Conservation (phyloP, 92 coral and sea anemone genomes). For the Phenganax marumi region DNA sequence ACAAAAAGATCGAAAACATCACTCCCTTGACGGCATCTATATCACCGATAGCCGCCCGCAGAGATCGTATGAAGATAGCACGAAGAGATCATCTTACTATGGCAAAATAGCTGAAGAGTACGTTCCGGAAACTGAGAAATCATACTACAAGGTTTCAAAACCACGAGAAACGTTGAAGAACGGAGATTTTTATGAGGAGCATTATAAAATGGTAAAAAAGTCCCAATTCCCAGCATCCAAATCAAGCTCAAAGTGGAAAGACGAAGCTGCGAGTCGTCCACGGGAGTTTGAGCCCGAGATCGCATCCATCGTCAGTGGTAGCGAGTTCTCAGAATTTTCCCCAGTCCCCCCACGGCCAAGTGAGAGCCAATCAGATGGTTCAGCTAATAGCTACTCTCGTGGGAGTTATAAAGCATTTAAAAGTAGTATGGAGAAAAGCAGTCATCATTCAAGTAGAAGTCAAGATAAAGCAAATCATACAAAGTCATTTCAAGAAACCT, state of each 20-base stretch:
- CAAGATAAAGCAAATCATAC: conserved; percentile 10
- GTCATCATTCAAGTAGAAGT: neutral
- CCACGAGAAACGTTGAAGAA: neutral
- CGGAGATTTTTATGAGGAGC: conserved; percentile 11
- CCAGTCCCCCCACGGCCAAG: conserved; percentile 28
- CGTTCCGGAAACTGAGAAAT: neutral
- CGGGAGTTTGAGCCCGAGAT: conserved; percentile 27
- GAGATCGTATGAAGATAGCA: neutral
- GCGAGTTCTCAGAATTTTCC: conserved; percentile 32
- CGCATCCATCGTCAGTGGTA: conserved; percentile 20
- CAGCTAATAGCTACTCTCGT: neutral
- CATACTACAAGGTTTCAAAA: neutral
- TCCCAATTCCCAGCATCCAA: conserved; percentile 16
- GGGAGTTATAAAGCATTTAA: conserved; percentile 23
- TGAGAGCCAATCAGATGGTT: conserved; percentile 31
- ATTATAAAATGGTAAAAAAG: conserved; percentile 27
- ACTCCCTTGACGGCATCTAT: conserved; percentile 1
- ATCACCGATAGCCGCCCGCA: conserved; percentile 25
- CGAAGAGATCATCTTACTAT: neutral
- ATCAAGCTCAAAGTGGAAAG: neutral
- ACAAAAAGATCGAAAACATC: neutral
- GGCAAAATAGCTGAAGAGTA: neutral
- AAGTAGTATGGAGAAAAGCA: conserved; percentile 2
- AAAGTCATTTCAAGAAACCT: conserved; percentile 23
- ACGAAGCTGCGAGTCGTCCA: neutral